phyloP scores from a whole-genome alignment of 2,113 vertebrate genomes.

The Megaptera novaeangliae region DNA sequence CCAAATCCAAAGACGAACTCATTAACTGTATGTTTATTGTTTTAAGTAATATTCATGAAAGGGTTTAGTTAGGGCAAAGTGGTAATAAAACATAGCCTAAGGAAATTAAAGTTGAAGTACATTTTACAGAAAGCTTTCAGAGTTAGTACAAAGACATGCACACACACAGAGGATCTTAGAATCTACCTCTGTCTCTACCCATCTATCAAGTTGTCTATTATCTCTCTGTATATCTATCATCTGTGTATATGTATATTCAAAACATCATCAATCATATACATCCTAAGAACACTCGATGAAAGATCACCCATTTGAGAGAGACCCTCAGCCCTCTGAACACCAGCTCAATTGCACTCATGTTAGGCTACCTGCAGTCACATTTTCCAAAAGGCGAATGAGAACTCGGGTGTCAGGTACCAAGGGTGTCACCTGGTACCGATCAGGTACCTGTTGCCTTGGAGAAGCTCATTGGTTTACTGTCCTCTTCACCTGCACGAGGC shows the following conservation, averaged over 20 bases:
- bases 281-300: not conserved
- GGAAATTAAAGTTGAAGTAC: not conserved
- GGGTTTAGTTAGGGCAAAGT: not conserved
- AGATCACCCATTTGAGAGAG: not conserved
- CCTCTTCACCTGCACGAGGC: not conserved
- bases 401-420: rapidly evolving
- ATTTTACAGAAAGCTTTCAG: rapidly evolving
- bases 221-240: too few relatives aligned
- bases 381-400: not conserved
- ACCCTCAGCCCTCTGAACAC: not conserved
- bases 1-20: not conserved
- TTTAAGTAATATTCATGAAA: not conserved
- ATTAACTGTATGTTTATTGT: too few relatives aligned
- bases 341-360: not conserved
- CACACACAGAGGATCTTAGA: not conserved
- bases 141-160: not conserved
- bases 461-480: rapidly evolving
- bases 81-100: rapidly evolving
- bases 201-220: not conserved
- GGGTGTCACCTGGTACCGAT: rapidly evolving
- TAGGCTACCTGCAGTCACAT: not conserved
- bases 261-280: rapidly evolving
- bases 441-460: not conserved
- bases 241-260: not conserved
- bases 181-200: too few relatives aligned